Base-by-base conservation (phyloP, 2,888 invertebrate genomes). In the Apamea sordens region DNA sequence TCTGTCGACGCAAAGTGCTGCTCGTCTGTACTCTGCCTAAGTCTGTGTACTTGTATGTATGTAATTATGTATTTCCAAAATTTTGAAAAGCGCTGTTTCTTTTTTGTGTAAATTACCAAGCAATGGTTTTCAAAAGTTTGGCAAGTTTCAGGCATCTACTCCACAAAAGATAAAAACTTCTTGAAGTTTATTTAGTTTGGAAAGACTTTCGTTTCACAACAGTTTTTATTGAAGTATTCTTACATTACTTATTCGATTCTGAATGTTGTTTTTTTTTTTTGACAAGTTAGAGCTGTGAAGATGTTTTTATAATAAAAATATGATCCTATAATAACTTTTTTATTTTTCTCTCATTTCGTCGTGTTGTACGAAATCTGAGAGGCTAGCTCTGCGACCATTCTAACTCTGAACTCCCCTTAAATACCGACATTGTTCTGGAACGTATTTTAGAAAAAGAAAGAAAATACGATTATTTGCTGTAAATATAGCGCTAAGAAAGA, bases 251-350 rank as follows among this genome's bases (percentile, higher is more conserved):
- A 24, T 56, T 56, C 24, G 10, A 56, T 56, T n/a, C 4, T 56
- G 11, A n/a, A 59, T n/a, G n/a, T n/a, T n/a, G n/a, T n/a, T n/a
- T n/a, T n/a, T n/a, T 72, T 70, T 47, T 41, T 83, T 82, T 70
- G 32, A 47, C 70, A 84, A 64, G 74, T 72, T 83, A 56, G 21
- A 77, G 36, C 74, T 83, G 74, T 82, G 59, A 72, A 77, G 10
- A 83, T 84, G 68, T 82, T 82, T 84, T 86, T 68, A 41, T 59
- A 82, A 73, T 69, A 80, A 81, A 83, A 73, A 56, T 56, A 65
- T 67, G 28, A 15, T 44, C 18, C 28, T 56, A 77, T 68, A 2
- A 24, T 7, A 50, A 44, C 1, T 50, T 61, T 59, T 47, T 79
- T 36, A 15, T 4, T 83, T 79, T 70, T 2, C 11, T 6, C 24